phyloP scores from a whole-genome alignment of 2,888 invertebrate genomes.

The Venusia cambrica region DNA sequence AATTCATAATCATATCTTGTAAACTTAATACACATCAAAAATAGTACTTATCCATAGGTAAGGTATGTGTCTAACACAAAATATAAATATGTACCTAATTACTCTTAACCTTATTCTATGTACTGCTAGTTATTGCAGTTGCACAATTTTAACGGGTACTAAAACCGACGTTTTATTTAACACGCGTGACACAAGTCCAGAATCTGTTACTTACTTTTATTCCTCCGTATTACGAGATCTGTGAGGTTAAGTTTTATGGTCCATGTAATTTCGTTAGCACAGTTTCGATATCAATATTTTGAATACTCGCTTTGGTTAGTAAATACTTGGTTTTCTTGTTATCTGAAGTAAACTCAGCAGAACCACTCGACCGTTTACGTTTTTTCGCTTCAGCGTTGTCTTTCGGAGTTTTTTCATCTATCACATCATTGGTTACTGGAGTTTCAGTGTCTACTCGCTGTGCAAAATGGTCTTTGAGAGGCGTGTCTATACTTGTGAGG shows the following conservation, averaged over 20 bases:
- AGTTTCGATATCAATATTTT: conserved; percentile 73
- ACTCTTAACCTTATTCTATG: conserved; percentile 20
- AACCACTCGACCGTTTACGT: conserved; percentile 52
- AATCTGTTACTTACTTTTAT: conserved; percentile 10
- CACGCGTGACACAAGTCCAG: conserved; percentile 9
- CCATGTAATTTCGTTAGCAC: conserved; percentile 72
- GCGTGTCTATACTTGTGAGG: conserved; percentile 69
- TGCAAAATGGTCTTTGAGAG: conserved; percentile 53
- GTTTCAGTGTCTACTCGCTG: conserved; percentile 37
- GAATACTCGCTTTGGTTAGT: conserved; percentile 59
- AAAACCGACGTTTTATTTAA: no score
- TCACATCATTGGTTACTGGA: conserved; percentile 52
- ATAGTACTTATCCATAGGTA: conserved; percentile 21
- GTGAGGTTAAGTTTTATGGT: conserved; percentile 47
- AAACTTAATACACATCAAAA: conserved; percentile 19
- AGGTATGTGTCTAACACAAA: conserved; percentile 51
- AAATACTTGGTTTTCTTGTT: conserved; percentile 59
- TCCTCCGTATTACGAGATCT: conserved; percentile 3
- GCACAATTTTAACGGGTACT: no score
- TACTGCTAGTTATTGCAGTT: conserved; percentile 20
- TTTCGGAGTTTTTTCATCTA: conserved; percentile 48
- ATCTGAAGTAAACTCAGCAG: conserved; percentile 49
- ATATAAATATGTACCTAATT: conserved; percentile 33
- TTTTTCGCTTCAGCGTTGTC: conserved; percentile 50
- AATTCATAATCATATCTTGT: conserved; percentile 20